Evolutionary conservation across 2,113 vertebrate species (phyloP), one percentile per base, ranked within the genome.

Genomic region (Ceratotherium simum): DNA sequence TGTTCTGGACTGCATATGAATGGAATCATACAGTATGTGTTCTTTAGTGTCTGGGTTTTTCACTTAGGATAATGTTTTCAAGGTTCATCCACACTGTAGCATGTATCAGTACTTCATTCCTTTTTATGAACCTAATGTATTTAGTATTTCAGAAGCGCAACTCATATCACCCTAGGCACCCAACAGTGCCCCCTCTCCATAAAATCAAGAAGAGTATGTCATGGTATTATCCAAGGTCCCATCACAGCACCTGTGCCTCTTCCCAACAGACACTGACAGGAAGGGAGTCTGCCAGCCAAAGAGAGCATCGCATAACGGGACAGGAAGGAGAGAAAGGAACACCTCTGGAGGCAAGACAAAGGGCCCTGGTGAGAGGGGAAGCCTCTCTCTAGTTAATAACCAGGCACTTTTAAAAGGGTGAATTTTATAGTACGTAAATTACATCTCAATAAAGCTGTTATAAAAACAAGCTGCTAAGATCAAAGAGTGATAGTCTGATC

Each of bases 21-120:
- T 0, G 21, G 25, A 39, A 3, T 18, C 87, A 18, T 0, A 20
- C 0, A 9, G 39, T 0, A 18, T 8, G 58, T 5, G 18, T 1
- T 54, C 56, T 18, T 13, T 2, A 6, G 39, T 2, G 70, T 42
- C 58, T 6, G 31, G 48, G 60, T 25, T 33, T n/a, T 1, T 56
- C 64, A n/a, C 84, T 4, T 17, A 2, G 10, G 4, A 17, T 1
- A 14, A 4, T 12, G 11, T 13, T 13, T 2, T 3, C 60, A 36
- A 48, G 93, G 60, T 2, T 51, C 42, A 21, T 17, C 18, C 9
- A 3, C 3, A 16, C 3, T 8, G 33, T 2, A 3, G 21, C 20
- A 11, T 11, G 29, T 14, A 23, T 5, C 29, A 42, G 56, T 3
- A 60, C 27, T 3, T 18, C 42, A 46, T 27, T 60, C 48, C 58